Conservation (phyloP, 2,888 invertebrate genomes). For the Cerceris ruficornis region DNA sequence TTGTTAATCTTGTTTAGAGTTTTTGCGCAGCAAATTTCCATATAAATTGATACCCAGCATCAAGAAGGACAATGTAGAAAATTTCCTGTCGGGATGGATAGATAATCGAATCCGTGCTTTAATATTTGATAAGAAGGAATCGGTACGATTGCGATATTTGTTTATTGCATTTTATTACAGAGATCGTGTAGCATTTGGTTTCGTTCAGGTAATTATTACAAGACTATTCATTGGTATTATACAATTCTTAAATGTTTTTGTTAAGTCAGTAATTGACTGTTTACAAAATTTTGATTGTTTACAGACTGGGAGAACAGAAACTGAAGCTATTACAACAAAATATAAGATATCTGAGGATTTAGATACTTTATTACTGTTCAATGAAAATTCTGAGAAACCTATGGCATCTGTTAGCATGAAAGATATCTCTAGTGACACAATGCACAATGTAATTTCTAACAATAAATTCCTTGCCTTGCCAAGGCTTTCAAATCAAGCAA, state of each 20-base stretch:
- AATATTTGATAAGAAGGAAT: conserved; percentile 91
- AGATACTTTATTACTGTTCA: conserved; percentile 93
- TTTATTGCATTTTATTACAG: conserved; percentile 94
- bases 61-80: conserved; percentile 88
- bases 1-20: conserved; percentile 84
- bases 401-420: conserved; percentile 94
- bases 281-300: background rate
- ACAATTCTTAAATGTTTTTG: background rate
- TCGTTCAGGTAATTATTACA: conserved; percentile 79
- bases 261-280: background rate
- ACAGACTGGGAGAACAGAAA: conserved; percentile 87
- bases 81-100: conserved; percentile 93
- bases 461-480: conserved; percentile 95
- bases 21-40: conserved; percentile 93
- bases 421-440: conserved; percentile 93
- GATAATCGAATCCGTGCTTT: conserved; percentile 96
- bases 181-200: conserved; percentile 94
- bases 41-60: conserved; percentile 89
- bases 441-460: conserved; percentile 93
- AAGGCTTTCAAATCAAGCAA: conserved; percentile 94
- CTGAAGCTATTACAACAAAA: conserved; percentile 85
- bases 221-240: conserved; percentile 3
- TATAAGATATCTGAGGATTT: conserved; percentile 89
- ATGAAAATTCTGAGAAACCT: conserved; percentile 91
- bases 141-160: conserved; percentile 92